Conservation (phyloP, 2,888 invertebrate species). For the Cryptus armator region DNA sequence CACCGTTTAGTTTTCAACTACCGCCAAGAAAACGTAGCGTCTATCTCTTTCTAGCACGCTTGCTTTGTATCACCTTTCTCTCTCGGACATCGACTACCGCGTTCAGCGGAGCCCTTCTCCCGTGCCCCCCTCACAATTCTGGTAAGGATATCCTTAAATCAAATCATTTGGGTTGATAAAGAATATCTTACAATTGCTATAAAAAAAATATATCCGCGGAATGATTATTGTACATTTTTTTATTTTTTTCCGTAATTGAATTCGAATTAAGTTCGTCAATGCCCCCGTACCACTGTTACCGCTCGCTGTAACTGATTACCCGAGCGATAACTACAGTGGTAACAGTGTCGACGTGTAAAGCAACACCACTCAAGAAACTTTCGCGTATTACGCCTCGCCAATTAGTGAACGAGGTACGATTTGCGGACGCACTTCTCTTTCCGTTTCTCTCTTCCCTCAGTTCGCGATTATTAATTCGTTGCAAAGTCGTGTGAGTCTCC, state of each 20-base stretch:
- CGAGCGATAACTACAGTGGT: slow-evolving; percentile 21
- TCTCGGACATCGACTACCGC: too few relatives aligned
- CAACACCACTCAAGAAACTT: slow-evolving; percentile 18
- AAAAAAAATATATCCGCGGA: too few relatives aligned
- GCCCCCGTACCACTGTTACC: background rate
- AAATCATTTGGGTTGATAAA: too few relatives aligned
- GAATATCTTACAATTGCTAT: too few relatives aligned
- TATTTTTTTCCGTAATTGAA: background rate
- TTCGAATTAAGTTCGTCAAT: background rate
- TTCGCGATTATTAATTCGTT: slow-evolving; percentile 62
- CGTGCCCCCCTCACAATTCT: too few relatives aligned
- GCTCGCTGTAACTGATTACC: background rate
- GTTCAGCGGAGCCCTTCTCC: too few relatives aligned
- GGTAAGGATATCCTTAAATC: too few relatives aligned
- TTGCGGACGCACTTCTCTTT: background rate
- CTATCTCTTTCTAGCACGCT: too few relatives aligned
- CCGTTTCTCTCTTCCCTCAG: background rate
- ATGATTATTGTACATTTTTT: too few relatives aligned
- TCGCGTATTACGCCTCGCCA: slow-evolving; percentile 46
- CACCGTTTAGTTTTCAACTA: too few relatives aligned
- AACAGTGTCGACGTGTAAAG: slow-evolving; percentile 3
- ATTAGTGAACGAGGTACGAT: slow-evolving; percentile 39
- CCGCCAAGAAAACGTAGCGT: too few relatives aligned
- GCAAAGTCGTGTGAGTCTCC: slow-evolving; percentile 47
- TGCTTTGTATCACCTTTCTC: too few relatives aligned